phyloP scores from a whole-genome alignment of 2,888 invertebrate genomes.

The Prosapia bicincta region DNA sequence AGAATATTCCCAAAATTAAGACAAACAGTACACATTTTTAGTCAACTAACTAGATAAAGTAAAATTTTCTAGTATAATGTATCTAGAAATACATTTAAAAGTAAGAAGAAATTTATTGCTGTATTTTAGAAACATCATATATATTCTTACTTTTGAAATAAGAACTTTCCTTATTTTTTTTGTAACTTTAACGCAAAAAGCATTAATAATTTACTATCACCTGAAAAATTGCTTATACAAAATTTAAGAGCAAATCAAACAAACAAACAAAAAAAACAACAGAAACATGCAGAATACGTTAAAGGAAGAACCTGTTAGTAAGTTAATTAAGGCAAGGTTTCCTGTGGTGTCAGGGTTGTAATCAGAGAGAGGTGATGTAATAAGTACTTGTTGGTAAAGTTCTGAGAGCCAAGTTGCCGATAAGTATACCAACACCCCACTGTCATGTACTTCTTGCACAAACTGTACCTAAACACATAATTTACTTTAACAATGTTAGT shows the following conservation, averaged over 20 bases:
- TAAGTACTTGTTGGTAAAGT: conserved; percentile 81
- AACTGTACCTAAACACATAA: conserved; percentile 72
- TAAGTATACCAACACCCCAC: conserved; percentile 88
- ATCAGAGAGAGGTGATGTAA: conserved; percentile 65
- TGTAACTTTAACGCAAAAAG: too few relatives aligned
- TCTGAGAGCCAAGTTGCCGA: conserved; percentile 93
- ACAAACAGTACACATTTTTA: too few relatives aligned
- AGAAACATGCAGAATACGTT: neutral
- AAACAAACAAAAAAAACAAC: neutral
- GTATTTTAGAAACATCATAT: too few relatives aligned
- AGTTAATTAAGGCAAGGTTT: conserved; percentile 65
- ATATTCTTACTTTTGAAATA: too few relatives aligned
- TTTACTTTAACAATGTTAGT: too few relatives aligned
- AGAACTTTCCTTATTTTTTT: too few relatives aligned
- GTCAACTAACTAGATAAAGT: too few relatives aligned
- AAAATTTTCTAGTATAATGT: too few relatives aligned
- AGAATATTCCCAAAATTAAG: too few relatives aligned
- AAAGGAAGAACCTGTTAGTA: conserved; percentile 62
- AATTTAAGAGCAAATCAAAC: too few relatives aligned
- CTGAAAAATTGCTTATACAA: neutral
- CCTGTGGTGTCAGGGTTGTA: conserved; percentile 51
- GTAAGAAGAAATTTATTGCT: too few relatives aligned
- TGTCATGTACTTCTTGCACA: conserved; percentile 87
- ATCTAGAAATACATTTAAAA: too few relatives aligned
- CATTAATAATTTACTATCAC: neutral